Percentiles rank a stretch among this genome's conserved stretches.
Evolutionary conservation across 2,888 invertebrate genomes (phyloP).

Genomic region (Trissolcus japonicus): DNA sequence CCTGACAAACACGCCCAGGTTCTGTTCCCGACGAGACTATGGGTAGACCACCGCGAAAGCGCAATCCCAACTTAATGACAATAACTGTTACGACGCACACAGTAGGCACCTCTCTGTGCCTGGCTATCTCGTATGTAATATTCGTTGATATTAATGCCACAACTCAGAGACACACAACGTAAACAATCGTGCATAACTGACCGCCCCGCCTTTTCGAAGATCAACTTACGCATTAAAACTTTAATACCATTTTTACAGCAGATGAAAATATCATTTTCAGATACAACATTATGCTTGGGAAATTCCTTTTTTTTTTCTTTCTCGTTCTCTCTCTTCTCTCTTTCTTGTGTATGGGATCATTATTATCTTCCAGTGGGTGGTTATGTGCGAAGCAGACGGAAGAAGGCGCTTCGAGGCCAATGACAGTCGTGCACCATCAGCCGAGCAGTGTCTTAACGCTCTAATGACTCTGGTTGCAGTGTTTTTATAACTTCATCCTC

Average conservation of each 20-base stretch:
- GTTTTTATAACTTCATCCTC: too few relatives aligned
- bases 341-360: not conserved
- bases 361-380: not conserved
- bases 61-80: constrained; percentile 65
- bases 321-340: not conserved
- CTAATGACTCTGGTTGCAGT: not conserved
- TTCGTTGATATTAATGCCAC: constrained; percentile 10
- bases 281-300: not conserved
- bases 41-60: constrained; percentile 71
- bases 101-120: constrained; percentile 1
- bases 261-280: not conserved
- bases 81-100: constrained; percentile 20
- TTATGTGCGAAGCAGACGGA: constrained; percentile 3
- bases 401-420: constrained; percentile 34
- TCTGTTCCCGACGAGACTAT: constrained; percentile 65
- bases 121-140: constrained; percentile 1
- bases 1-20: constrained; percentile 66
- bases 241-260: not conserved
- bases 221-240: constrained; percentile 5
- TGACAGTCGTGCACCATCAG: constrained; percentile 45
- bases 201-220: not conserved
- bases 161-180: not conserved
- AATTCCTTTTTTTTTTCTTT: not conserved
- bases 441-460: constrained; percentile 27
- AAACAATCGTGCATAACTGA: not conserved